Conservation (phyloP, 2,113 vertebrate species). For the rat (Rattus norvegicus) region GRCr8 NC_086020.1:163211001-163211500, state of each 20-base stretch:
- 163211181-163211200: too few species aligned
- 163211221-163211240: not conserved
- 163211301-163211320: not conserved
- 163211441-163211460: not conserved
- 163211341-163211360: not conserved
- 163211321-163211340: not conserved
- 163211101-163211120: not conserved
- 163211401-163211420: not conserved
- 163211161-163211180: not conserved
- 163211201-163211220: not conserved
- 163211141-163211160: too few species aligned
- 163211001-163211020: not conserved
- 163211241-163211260: not conserved
- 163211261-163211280: not conserved
- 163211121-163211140: not conserved
- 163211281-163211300: not conserved
- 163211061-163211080: not conserved
- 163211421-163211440: not conserved
- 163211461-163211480: not conserved
- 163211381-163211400: not conserved
- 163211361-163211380: not conserved
- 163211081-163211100: not conserved
- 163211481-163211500: too few species aligned
- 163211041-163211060: not conserved
- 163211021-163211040: not conserved